Evolutionary conservation across 2,113 vertebrate species (phyloP).

Genomic region (Tringa solitaria): DNA sequence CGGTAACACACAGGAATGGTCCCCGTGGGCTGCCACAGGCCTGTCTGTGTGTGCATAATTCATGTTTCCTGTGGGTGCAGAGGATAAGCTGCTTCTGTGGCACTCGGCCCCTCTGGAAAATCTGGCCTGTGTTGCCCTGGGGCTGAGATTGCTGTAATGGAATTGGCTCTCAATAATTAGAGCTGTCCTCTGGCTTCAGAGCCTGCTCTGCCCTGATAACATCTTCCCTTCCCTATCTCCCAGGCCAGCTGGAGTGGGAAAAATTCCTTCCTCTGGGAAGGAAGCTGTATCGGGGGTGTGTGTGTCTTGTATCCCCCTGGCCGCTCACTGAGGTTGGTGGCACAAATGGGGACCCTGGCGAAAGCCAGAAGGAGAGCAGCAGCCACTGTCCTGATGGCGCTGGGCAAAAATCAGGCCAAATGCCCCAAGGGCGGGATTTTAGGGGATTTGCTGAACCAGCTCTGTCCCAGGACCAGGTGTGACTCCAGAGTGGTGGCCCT

Average conservation of each 20-base stretch:
- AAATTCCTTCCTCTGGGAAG: background rate
- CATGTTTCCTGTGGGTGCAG: background rate
- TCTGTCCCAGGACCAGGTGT: background rate
- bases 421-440: background rate
- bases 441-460: background rate
- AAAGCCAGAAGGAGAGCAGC: too few relatives aligned
- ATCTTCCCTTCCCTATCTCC: background rate
- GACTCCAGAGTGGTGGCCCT: background rate
- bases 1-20: background rate
- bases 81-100: background rate
- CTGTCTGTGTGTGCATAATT: background rate
- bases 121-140: background rate
- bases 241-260: background rate
- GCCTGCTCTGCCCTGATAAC: conserved; percentile 1
- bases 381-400: background rate
- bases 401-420: background rate
- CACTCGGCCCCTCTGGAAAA: background rate
- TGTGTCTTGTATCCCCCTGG: background rate
- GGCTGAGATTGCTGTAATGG: conserved; percentile 20
- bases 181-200: background rate
- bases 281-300: rapidly evolving
- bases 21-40: background rate
- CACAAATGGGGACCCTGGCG: background rate
- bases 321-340: background rate
- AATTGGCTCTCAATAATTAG: conserved; percentile 4